Evolutionary conservation across 2,797 vertebrate species (phyloP).

Genomic region (Trichosurus vulpecula): DNA sequence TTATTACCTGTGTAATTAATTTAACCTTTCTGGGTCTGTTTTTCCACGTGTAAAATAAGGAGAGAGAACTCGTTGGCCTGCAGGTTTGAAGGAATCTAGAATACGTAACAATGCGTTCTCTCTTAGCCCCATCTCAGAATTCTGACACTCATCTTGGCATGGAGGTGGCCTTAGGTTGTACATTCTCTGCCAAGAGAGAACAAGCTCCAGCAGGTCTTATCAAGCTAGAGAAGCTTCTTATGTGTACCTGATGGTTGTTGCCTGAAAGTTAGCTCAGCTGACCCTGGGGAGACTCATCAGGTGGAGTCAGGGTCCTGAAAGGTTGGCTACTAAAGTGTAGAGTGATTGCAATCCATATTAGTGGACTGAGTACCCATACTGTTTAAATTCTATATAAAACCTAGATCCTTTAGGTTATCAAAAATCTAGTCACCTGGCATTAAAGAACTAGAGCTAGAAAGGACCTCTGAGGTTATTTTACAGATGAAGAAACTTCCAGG

Average conservation of each 20-base stretch:
- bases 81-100: not conserved
- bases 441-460: not conserved
- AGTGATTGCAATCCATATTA: not conserved
- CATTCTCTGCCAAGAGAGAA: not conserved
- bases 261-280: not conserved
- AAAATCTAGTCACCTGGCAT: not conserved
- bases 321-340: not conserved
- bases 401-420: not conserved
- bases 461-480: not conserved
- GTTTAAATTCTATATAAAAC: not conserved
- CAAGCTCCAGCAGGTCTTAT: not conserved
- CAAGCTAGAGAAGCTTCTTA: not conserved
- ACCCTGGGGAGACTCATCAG: not conserved
- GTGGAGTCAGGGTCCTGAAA: not conserved
- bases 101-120: not conserved
- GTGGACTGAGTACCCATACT: not conserved
- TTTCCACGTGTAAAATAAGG: not conserved
- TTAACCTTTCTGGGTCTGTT: not conserved
- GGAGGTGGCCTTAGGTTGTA: not conserved
- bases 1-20: not conserved
- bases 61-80: not conserved
- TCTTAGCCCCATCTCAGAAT: not conserved
- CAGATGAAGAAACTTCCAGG: not conserved
- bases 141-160: not conserved
- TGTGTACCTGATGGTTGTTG: not conserved